Conservation (phyloP, 1,140 invertebrate species). For the Drosophila virilis region DNA sequence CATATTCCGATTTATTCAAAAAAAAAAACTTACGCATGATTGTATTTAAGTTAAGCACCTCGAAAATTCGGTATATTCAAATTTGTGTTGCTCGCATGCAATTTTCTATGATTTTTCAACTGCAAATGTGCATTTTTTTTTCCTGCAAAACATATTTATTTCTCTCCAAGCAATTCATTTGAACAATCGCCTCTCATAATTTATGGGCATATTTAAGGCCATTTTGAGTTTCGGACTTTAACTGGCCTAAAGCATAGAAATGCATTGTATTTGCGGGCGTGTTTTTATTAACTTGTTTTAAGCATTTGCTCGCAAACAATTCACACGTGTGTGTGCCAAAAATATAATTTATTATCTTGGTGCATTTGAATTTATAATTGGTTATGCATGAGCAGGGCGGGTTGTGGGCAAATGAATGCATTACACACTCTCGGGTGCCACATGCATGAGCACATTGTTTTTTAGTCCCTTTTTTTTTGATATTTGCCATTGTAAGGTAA, state of each 20-base stretch:
- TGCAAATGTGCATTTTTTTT: too few relatives aligned
- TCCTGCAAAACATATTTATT: neutral
- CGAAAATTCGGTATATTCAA: slow-evolving; percentile 30
- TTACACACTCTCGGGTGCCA: slow-evolving; percentile 7
- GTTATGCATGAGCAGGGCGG: slow-evolving; percentile 1
- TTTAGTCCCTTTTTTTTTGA: neutral
- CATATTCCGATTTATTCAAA: slow-evolving; percentile 19
- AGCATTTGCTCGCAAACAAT: neutral
- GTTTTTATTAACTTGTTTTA: slow-evolving; percentile 15
- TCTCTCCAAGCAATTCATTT: neutral
- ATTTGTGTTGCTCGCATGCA: slow-evolving; percentile 28
- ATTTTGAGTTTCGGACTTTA: slow-evolving; percentile 23
- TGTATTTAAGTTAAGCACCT: slow-evolving; percentile 5
- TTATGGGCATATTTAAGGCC: slow-evolving; percentile 53
- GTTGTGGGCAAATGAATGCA: neutral
- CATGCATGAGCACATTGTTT: slow-evolving; percentile 15
- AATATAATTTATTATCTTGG: slow-evolving; percentile 52
- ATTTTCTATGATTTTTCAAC: slow-evolving; percentile 24
- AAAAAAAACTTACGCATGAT: slow-evolving; percentile 31
- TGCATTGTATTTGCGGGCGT: slow-evolving; percentile 41
- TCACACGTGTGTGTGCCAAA: slow-evolving; percentile 23
- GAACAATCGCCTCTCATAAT: slow-evolving; percentile 37
- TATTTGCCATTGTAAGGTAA: slow-evolving; percentile 15
- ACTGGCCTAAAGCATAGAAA: slow-evolving; percentile 35
- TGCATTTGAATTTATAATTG: slow-evolving; percentile 32